A percentile compares a stretch with the other conserved stretches of the same genome.
These are phyloP conservation scores for Tetrax tetrax DNA, from an alignment of 2,113 vertebrate genomes.

Conservation along the genomic window DNA sequence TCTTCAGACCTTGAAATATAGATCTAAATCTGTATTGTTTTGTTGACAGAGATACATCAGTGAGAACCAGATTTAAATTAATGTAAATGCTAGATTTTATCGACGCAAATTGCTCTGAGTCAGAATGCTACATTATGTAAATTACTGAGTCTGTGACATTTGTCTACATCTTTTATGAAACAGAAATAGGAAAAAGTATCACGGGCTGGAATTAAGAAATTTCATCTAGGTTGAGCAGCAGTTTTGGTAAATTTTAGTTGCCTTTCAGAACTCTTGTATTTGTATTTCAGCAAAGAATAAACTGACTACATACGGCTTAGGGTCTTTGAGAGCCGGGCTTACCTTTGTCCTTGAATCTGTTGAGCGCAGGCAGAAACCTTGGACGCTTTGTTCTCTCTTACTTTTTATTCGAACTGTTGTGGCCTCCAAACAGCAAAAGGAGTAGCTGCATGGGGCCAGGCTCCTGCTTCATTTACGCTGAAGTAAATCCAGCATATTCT, in stretches of 20 bases:
- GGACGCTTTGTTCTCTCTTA: not conserved
- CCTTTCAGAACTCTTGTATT: not conserved
- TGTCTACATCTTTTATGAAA: not conserved
- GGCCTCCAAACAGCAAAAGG: not conserved
- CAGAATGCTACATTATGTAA: not conserved
- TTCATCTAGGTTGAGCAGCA: not conserved
- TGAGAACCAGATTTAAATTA: not conserved
- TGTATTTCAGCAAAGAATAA: not conserved
- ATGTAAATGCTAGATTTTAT: constrained; percentile 18
- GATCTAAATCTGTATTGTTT: not conserved
- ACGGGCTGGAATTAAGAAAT: not conserved
- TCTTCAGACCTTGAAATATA: not conserved
- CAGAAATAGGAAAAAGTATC: not conserved
- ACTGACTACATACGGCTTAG: not conserved
- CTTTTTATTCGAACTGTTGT: not conserved
- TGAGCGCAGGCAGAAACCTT: not conserved
- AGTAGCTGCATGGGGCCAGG: not conserved
- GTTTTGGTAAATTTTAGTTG: not conserved
- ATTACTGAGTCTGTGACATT: not conserved
- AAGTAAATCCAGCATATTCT: not conserved
- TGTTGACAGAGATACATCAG: not conserved
- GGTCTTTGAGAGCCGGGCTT: not conserved
- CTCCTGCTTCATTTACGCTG: not conserved
- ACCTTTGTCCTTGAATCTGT: constrained; percentile 30
- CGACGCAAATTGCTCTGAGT: not conserved